Percentiles rank a stretch among this genome's conserved stretches.
phyloP scores from a whole-genome alignment of 2,888 invertebrate species.

The Spodoptera exigua region DNA sequence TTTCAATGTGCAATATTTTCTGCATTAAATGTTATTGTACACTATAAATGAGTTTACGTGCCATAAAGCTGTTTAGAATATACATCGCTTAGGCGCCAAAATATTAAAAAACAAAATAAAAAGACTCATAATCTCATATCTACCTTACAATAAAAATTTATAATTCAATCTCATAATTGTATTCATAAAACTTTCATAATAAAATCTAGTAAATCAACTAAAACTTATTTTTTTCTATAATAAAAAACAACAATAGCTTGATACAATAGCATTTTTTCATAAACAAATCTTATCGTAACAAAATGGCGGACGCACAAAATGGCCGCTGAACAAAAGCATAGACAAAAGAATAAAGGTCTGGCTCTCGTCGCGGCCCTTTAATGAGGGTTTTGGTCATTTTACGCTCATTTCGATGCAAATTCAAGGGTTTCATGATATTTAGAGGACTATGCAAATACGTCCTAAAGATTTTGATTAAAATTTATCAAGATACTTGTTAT shows the following conservation, averaged over 20 bases:
- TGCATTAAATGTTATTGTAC: too few species aligned
- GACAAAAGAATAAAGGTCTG: conserved; percentile 83
- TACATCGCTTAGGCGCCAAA: conserved; percentile 4
- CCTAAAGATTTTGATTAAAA: conserved; percentile 85
- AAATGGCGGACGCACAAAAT: conserved; percentile 76
- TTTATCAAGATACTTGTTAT: conserved; percentile 71
- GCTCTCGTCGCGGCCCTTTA: conserved; percentile 75
- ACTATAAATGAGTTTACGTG: too few species aligned
- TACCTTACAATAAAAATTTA: conserved; percentile 16
- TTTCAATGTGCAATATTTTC: too few species aligned
- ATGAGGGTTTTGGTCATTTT: conserved; percentile 84
- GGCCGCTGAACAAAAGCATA: conserved; percentile 72
- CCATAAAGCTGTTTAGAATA: too few species aligned
- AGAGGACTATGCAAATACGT: conserved; percentile 82
- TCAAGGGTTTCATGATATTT: conserved; percentile 82
- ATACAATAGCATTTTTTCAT: conserved; percentile 70
- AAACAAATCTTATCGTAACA: conserved; percentile 73
- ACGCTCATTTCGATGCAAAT: conserved; percentile 86
- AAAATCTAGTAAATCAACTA: conserved; percentile 23
- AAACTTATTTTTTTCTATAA: conserved; percentile 38
- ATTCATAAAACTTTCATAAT: conserved; percentile 31
- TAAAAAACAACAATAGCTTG: conserved; percentile 48
- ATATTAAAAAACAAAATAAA: conserved; percentile 12
- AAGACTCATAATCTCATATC: background rate
- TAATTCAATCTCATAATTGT: conserved; percentile 7